phyloP scores from a whole-genome alignment of 1,140 invertebrate genomes.

The Hylaeus anthracinus region DNA sequence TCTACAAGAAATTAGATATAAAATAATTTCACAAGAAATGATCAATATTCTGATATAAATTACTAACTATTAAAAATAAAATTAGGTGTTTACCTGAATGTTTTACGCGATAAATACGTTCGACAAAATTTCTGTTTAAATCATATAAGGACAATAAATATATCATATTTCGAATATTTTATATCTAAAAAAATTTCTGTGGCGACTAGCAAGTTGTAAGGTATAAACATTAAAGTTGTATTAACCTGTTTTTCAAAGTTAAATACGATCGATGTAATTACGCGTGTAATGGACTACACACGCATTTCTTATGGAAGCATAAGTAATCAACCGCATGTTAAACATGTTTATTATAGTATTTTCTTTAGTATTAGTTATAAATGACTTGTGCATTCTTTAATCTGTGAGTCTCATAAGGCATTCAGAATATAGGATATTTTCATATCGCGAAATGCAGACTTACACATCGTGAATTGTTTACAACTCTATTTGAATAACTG shows the following conservation, averaged over 20 bases:
- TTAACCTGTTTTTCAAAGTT: not conserved
- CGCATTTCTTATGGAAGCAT: conserved; percentile 17
- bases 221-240: not conserved
- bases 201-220: no score
- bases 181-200: not conserved
- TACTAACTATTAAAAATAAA: not conserved
- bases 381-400: not conserved
- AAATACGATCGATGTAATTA: conserved; percentile 25
- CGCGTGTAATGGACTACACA: not conserved
- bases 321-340: conserved; percentile 8
- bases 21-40: not conserved
- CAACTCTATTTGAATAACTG: not conserved
- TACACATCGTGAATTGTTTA: not conserved
- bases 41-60: not conserved
- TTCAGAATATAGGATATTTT: not conserved
- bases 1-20: not conserved
- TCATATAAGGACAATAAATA: not conserved
- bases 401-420: not conserved
- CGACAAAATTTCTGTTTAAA: not conserved
- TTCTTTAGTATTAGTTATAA: not conserved
- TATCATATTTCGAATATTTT: not conserved
- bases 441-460: not conserved
- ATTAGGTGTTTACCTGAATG: not conserved
- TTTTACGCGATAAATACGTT: not conserved
- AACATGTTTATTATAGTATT: not conserved